Base-by-base conservation (phyloP, 2,797 vertebrate genomes). In the Catostomus latipinnis region DNA sequence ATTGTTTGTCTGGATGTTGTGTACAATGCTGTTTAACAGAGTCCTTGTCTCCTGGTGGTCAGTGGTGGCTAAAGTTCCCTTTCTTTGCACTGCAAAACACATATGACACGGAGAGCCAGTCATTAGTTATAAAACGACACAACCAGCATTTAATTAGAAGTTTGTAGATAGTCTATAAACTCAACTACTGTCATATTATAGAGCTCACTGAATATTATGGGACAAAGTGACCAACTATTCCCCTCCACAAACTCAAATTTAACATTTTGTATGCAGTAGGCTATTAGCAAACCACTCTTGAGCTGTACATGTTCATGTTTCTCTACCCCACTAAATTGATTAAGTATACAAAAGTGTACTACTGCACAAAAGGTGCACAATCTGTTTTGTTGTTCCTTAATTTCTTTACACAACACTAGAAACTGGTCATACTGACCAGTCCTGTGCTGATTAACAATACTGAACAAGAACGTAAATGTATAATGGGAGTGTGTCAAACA, bases 1-100 rank as follows among this genome's bases (percentile, higher is more conserved):
- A 4, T 99, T 93, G 49, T 99, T 99, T 84, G 94, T 94, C 82
- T 98, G 97, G 91, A 99, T 99, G 86, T 91, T 96, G 54, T 95
- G 92, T 72, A 94, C 96, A 60, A 99, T 94, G 14, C 87, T 93
- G 86, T 99, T 97, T 54, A 98, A 92, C 83, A 98, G 95, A 63
- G 90, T 85, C 4, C 92, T 94, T 60, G 90, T 92, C 89, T 95
- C 95, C 86, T 96, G 94, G 85, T 97, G 93, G 78, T 98, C 96
- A 66, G 93, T 92, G 1, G 94, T 91, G 68, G 93, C 89, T 77
- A 94, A 73, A 1, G 93, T 93, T 0, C 85, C 86, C 82, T 93
- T 97, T 89, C 95, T 96, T 87, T 96, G 95, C 90, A 93, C 94
- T 98, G 81, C 0, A 65, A 18, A 46, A 62, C 43, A 65, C 22